These are phyloP conservation scores for Daphoenositta chrysoptera DNA, from an alignment of 2,113 vertebrate species.

Conservation along the genomic window DNA sequence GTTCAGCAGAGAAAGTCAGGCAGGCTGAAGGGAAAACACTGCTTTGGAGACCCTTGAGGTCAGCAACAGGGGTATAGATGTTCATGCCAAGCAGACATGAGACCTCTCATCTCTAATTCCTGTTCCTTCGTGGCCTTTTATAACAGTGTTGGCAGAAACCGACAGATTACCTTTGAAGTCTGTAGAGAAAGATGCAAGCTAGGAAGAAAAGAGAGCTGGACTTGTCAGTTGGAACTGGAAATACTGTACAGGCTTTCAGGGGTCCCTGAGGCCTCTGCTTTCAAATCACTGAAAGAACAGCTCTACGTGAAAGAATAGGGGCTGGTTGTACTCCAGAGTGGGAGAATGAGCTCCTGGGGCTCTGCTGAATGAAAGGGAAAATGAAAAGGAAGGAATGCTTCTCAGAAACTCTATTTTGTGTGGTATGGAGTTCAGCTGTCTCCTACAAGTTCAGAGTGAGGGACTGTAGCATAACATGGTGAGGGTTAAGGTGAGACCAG, in stretches of 20 bases:
- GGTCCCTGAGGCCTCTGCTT: constrained; percentile 24
- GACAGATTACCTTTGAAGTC: constrained; percentile 15
- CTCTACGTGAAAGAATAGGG: background rate
- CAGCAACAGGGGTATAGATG: background rate
- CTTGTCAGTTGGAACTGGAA: constrained; percentile 11
- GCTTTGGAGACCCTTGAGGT: background rate
- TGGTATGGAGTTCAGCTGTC: background rate
- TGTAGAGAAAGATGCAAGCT: background rate
- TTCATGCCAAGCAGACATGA: background rate
- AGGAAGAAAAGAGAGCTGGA: constrained; percentile 30
- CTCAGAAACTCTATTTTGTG: background rate
- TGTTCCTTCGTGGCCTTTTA: background rate
- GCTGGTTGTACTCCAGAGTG: background rate
- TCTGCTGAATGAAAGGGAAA: constrained; percentile 30
- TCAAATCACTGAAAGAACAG: constrained; percentile 10
- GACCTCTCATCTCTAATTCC: background rate
- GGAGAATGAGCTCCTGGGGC: constrained; percentile 21
- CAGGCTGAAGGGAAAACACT: background rate
- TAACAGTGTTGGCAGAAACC: background rate
- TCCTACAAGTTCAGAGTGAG: background rate
- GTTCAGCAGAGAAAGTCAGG: background rate
- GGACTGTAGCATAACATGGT: background rate
- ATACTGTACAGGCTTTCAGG: background rate
- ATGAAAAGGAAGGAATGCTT: background rate
- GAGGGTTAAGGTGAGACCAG: background rate